phyloP scores from a whole-genome alignment of 2,888 invertebrate genomes.

The Agapetus fuscipes region DNA sequence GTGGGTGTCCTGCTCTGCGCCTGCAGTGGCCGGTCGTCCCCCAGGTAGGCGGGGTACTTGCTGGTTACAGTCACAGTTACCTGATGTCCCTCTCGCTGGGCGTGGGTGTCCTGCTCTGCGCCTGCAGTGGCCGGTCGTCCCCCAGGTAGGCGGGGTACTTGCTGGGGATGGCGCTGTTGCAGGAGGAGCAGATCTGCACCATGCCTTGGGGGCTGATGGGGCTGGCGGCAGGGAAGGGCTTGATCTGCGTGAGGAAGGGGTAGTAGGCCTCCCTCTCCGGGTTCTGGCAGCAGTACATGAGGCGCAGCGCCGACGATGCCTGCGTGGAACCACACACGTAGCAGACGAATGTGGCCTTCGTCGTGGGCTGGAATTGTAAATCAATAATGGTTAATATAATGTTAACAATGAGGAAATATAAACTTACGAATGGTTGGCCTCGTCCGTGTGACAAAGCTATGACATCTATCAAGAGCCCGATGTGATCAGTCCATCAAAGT shows the following conservation, averaged over 20 bases:
- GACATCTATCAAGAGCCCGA: too few species aligned
- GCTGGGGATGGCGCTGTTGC: conserved; percentile 73
- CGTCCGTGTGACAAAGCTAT: too few species aligned
- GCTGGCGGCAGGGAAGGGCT: conserved; percentile 75
- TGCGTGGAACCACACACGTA: conserved; percentile 81
- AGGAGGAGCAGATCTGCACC: conserved; percentile 80
- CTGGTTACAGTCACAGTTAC: too few species aligned
- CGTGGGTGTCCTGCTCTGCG: conserved; percentile 14
- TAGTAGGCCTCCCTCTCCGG: conserved; percentile 82
- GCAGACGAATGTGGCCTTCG: conserved; percentile 65
- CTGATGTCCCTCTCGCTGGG: conserved; percentile 36
- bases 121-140: conserved; percentile 43
- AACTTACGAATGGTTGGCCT: not conserved
- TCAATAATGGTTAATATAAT: not conserved
- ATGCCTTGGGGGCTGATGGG: conserved; percentile 86
- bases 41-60: conserved; percentile 66
- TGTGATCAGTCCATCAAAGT: too few species aligned
- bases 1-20: too few species aligned
- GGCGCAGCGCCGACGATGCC: conserved; percentile 67
- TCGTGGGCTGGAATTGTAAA: conserved; percentile 12
- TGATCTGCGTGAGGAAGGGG: conserved; percentile 75
- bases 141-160: conserved; percentile 67
- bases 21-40: conserved; percentile 47
- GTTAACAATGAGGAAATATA: conserved; percentile 24
- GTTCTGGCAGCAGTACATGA: conserved; percentile 77